Percentiles rank a stretch among this genome's conserved stretches.
Evolutionary conservation across 1,140 invertebrate genomes (phyloP).

Genomic region (Drosophila takahashii): DNA sequence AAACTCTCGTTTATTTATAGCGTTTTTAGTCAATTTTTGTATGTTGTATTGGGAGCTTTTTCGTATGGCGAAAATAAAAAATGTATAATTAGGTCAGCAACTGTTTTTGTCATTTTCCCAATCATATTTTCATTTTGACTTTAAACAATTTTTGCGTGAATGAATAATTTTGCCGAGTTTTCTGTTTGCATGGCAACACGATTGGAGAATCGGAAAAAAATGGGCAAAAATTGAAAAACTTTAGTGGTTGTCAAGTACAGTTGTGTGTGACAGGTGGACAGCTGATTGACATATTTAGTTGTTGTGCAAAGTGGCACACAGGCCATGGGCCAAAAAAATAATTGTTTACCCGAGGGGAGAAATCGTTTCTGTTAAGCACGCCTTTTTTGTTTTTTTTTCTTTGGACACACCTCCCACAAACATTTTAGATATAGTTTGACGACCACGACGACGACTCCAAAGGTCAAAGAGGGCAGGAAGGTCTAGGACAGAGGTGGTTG

Average conservation of each 20-base stretch:
- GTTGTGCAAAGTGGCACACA: conserved; percentile 72
- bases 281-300: conserved; percentile 80
- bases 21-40: conserved; percentile 29
- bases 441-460: conserved; percentile 2
- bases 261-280: conserved; percentile 60
- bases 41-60: conserved; percentile 25
- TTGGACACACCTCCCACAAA: conserved; percentile 31
- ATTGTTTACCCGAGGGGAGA: conserved; percentile 33
- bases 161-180: conserved; percentile 27
- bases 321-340: conserved; percentile 38
- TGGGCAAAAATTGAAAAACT: conserved; percentile 47
- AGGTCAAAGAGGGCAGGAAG: conserved; percentile 24
- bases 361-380: conserved; percentile 24
- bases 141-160: conserved; percentile 29
- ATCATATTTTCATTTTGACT: conserved; percentile 54
- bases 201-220: conserved; percentile 31
- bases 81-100: conserved; percentile 74
- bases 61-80: conserved; percentile 38
- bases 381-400: conserved; percentile 9
- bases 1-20: conserved; percentile 25
- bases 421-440: conserved; percentile 2
- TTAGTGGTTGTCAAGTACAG: conserved; percentile 62
- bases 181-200: conserved; percentile 52
- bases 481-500: conserved; percentile 6
- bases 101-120: conserved; percentile 78